Conservation (phyloP, 1,140 invertebrate genomes). For the Magallana ariakensis region DNA sequence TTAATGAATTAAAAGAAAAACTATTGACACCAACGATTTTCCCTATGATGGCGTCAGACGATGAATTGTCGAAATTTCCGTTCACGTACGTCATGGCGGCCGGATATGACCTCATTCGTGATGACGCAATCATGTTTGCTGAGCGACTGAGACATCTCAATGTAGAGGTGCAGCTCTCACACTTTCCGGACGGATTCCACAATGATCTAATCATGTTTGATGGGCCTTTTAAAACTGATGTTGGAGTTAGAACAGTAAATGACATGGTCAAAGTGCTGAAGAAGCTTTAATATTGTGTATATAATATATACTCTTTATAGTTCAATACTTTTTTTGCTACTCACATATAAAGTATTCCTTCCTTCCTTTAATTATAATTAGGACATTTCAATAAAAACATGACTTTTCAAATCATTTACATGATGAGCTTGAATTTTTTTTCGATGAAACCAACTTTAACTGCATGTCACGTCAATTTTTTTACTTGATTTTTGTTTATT, state of each 20-base stretch:
- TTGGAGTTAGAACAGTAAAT: constrained; percentile 59
- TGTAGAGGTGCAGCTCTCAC: constrained; percentile 51
- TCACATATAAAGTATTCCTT: too few species aligned
- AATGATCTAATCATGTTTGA: constrained; percentile 62
- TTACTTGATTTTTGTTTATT: too few species aligned
- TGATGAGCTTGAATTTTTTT: too few species aligned
- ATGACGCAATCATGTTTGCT: constrained; percentile 70
- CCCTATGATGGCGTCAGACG: constrained; percentile 66
- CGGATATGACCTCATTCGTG: constrained; percentile 70
- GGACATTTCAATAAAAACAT: too few species aligned
- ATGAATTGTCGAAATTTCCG: constrained; percentile 58
- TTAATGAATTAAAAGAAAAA: constrained; percentile 56
- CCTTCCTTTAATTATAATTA: too few species aligned
- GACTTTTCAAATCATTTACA: too few species aligned
- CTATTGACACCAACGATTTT: constrained; percentile 61
- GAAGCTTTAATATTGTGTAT: neutral
- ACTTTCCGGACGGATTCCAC: constrained; percentile 64
- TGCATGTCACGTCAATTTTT: too few species aligned
- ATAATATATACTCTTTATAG: too few species aligned
- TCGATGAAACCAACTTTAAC: too few species aligned
- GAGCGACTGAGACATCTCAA: constrained; percentile 62
- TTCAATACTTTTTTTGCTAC: too few species aligned
- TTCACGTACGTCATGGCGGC: constrained; percentile 66
- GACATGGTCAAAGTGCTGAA: constrained; percentile 54
- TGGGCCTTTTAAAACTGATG: constrained; percentile 62